These are phyloP conservation scores for Mellilla xanthometata DNA, from an alignment of 2,888 invertebrate genomes.

Conservation along the genomic window DNA sequence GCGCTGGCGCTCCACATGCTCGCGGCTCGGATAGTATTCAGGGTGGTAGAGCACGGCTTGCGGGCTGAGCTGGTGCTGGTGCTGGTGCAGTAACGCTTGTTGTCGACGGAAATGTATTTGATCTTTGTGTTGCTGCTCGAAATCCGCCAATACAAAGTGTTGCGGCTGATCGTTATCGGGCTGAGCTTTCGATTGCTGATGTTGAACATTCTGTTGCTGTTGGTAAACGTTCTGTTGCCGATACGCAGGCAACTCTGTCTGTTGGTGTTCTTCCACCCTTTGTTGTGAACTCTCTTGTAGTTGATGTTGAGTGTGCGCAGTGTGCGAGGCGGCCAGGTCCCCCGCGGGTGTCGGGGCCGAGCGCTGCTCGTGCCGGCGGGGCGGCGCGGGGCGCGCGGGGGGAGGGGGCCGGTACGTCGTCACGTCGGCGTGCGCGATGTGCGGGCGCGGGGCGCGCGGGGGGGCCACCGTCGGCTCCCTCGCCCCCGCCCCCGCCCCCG, in stretches of 20 bases:
- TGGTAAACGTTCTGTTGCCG: neutral
- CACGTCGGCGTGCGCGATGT: slow-evolving; percentile 49
- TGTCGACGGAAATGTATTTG: neutral
- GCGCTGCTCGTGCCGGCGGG: slow-evolving; percentile 67
- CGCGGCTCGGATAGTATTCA: slow-evolving; percentile 17
- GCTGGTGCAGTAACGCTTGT: neutral
- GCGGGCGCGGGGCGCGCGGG: slow-evolving; percentile 39
- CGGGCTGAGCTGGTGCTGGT: neutral
- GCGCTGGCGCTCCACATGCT: too few relatives aligned
- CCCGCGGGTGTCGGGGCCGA: slow-evolving; percentile 55
- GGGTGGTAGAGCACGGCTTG: neutral
- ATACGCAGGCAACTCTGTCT: too few relatives aligned
- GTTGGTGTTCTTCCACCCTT: too few relatives aligned
- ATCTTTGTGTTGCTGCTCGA: neutral
- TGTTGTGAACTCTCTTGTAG: slow-evolving; percentile 11
- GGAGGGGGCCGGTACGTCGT: slow-evolving; percentile 68
- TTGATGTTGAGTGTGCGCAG: slow-evolving; percentile 42
- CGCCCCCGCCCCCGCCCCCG: too few relatives aligned
- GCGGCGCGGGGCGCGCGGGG: slow-evolving; percentile 53
- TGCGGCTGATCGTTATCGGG: too few relatives aligned
- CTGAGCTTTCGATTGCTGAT: neutral
- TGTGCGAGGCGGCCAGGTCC: slow-evolving; percentile 59
- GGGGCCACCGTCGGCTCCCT: slow-evolving; percentile 28
- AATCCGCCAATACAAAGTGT: too few relatives aligned
- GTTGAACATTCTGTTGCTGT: slow-evolving; percentile 5